These are phyloP conservation scores for Eubasilissa regina DNA, from an alignment of 1,140 invertebrate species.

Conservation along the genomic window DNA sequence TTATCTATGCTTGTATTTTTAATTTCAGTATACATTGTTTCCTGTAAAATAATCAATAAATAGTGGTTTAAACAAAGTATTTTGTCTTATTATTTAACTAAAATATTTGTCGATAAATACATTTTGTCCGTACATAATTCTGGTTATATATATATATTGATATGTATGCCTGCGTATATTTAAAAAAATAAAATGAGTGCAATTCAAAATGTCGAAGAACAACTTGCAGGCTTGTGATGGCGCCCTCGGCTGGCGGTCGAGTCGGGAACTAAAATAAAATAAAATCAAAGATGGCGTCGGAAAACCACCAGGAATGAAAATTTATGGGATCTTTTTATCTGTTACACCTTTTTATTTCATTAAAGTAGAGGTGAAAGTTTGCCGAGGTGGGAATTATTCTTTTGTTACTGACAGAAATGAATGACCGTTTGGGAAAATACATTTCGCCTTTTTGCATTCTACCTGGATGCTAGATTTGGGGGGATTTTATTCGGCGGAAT, in stretches of 20 bases:
- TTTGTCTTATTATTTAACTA: no score
- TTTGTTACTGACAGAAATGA: slow-evolving; percentile 49
- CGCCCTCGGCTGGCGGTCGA: slow-evolving; percentile 6
- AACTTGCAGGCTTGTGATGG: slow-evolving; percentile 7
- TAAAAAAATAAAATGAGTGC: no score
- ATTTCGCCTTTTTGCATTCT: slow-evolving; percentile 43
- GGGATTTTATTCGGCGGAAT: not conserved
- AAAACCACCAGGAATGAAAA: slow-evolving; percentile 47
- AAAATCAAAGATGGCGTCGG: not conserved
- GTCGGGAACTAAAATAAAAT: not conserved
- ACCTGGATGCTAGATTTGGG: not conserved
- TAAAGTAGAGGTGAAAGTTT: slow-evolving; percentile 56
- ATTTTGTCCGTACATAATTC: no score
- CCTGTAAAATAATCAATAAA: no score
- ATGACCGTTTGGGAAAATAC: slow-evolving; percentile 55
- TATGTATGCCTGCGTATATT: no score
- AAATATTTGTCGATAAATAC: no score
- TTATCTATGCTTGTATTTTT: no score
- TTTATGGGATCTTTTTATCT: slow-evolving; percentile 55
- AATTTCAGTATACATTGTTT: no score
- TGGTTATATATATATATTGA: no score
- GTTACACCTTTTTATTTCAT: slow-evolving; percentile 55
- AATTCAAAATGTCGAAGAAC: not conserved
- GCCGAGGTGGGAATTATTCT: slow-evolving; percentile 50
- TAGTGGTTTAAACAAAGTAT: no score